Base-by-base conservation (phyloP, 2,888 invertebrate species). In the Acrocera orbiculus region DNA sequence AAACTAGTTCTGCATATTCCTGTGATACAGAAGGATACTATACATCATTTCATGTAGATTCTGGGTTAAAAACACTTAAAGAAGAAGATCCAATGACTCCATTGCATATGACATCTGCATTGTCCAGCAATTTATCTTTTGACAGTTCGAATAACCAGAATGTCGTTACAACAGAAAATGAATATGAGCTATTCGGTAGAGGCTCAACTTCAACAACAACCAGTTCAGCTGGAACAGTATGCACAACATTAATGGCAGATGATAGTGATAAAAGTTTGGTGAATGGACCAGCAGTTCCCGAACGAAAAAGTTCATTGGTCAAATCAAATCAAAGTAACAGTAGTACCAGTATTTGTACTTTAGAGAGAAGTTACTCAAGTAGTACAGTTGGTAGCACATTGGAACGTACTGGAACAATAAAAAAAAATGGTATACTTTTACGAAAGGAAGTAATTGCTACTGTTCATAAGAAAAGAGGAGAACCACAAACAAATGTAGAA, bases 11-110 rank as follows among this genome's bases (percentile, higher is more conserved):
- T 0, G 82, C 87, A 37, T 92, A 89, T 57, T 92, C 92, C 3
- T 86, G 92, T 52, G 95, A 95, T 53, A 90, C 90, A 2, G 95
- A 95, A 61, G 95, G 95, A 6, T 95, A 93, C 58, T 95, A 90
- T 56, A 95, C 95, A 1, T 92, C 92, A 14, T 95, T 95, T 65
- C 92, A 95, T 58, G 78, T 87, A 69, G 93, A 95, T 58, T 89
- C 89, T 35, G 93, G 93, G 0, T 59, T 95, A 40, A 82, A 82
- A 51, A 82, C 85, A 1, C 61, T 85, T 10, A 76, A 81, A 51
- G 85, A 86, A 58, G 76, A 76, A 46, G 68, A 75, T 41, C 76
- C 77, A 1, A 69, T 73, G 41, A 77, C 76, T 16, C 79, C 82
- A 2, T 54, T 81, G 50, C 78, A 78, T 52, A 71, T 71, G 9